phyloP scores from a whole-genome alignment of 1,140 invertebrate species.

The Neodiprion lecontei region DNA sequence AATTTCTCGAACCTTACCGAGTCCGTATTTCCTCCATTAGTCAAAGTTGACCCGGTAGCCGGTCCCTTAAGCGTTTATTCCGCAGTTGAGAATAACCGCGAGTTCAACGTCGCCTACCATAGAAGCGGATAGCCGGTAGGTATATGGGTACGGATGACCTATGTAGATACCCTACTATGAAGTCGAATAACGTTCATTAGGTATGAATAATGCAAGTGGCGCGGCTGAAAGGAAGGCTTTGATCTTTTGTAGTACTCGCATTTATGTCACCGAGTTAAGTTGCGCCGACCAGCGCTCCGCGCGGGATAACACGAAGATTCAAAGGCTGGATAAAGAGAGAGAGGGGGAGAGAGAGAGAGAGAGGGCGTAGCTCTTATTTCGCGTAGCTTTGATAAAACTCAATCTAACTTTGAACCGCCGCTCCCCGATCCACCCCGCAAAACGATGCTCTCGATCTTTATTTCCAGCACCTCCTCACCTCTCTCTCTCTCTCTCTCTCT shows the following conservation, averaged over 20 bases:
- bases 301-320: not conserved
- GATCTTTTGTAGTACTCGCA: constrained; percentile 43
- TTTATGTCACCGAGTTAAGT: constrained; percentile 39
- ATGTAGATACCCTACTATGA: not conserved
- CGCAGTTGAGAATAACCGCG: too few relatives aligned
- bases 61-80: too few relatives aligned
- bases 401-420: constrained; percentile 14
- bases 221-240: constrained; percentile 30
- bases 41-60: too few relatives aligned
- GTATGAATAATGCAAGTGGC: constrained; percentile 45
- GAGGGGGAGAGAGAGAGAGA: not conserved
- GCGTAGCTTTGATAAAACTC: constrained; percentile 12
- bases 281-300: not conserved
- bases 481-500: not conserved
- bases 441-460: constrained; percentile 4
- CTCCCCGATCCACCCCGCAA: not conserved
- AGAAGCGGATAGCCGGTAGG: too few relatives aligned
- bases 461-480: not conserved
- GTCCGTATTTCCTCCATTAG: too few relatives aligned
- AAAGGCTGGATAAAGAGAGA: not conserved
- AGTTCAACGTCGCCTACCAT: too few relatives aligned
- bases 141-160: too few relatives aligned
- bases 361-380: not conserved
- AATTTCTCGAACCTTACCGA: too few relatives aligned
- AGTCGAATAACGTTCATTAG: constrained; percentile 25